These are phyloP conservation scores for Drosophila pallidifrons DNA, from an alignment of 1,140 invertebrate species.

Conservation along the genomic window DNA sequence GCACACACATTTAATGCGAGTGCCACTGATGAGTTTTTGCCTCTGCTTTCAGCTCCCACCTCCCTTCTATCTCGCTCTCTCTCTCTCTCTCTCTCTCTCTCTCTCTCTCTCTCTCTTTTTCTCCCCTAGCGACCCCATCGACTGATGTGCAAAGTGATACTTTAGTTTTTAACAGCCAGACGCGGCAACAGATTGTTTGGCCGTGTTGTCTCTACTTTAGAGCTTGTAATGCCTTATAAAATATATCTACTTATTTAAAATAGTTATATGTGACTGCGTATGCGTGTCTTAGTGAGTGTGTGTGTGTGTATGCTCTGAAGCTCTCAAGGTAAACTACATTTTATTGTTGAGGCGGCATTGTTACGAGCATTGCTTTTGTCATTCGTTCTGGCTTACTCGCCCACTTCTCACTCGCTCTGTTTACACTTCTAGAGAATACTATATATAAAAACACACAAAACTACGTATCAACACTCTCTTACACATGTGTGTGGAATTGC, in stretches of 20 bases:
- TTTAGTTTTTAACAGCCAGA: slow-evolving; percentile 35
- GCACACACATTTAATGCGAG: slow-evolving; percentile 26
- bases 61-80: background rate
- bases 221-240: slow-evolving; percentile 79
- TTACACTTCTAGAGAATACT: slow-evolving; percentile 23
- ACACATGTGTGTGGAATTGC: slow-evolving; percentile 22
- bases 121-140: slow-evolving; percentile 17
- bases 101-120: background rate
- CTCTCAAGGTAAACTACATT: slow-evolving; percentile 83
- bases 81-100: background rate
- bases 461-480: slow-evolving; percentile 8
- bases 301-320: slow-evolving; percentile 55
- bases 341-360: slow-evolving; percentile 82
- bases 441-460: slow-evolving; percentile 11
- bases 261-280: slow-evolving; percentile 51
- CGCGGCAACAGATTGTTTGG: slow-evolving; percentile 24
- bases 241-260: slow-evolving; percentile 83
- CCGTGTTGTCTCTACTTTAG: slow-evolving; percentile 21
- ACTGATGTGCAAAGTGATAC: slow-evolving; percentile 69
- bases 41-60: slow-evolving; percentile 8
- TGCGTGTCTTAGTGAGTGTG: slow-evolving; percentile 3
- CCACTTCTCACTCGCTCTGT: slow-evolving; percentile 38
- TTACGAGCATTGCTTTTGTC: slow-evolving; percentile 78
- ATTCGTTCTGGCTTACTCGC: slow-evolving; percentile 80
- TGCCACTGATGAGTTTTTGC: slow-evolving; percentile 55